phyloP scores from a whole-genome alignment of 2,797 vertebrate species.

The Sebastes umbrosus region DNA sequence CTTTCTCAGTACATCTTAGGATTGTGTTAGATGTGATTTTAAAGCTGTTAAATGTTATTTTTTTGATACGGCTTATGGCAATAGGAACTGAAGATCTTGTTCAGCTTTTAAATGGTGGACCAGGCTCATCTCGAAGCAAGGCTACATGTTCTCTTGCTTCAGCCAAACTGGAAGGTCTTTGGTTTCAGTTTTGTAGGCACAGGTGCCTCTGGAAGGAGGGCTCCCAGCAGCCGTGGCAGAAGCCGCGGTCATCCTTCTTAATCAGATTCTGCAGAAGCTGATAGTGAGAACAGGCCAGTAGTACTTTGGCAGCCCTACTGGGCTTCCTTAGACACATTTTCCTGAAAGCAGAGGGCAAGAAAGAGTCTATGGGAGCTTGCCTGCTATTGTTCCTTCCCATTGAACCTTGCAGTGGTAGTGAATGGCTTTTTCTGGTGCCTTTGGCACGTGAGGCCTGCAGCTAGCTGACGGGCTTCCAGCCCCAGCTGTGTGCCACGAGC shows the following conservation, averaged over 20 bases:
- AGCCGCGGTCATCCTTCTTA: conserved; percentile 36
- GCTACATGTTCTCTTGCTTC: not conserved
- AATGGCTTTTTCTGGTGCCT: conserved; percentile 34
- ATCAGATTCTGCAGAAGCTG: conserved; percentile 63
- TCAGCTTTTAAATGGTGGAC: not conserved
- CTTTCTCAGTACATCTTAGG: not conserved
- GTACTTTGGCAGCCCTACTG: conserved; percentile 36
- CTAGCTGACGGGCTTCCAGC: conserved; percentile 48
- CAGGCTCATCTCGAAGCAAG: not conserved
- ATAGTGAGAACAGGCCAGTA: conserved; percentile 26
- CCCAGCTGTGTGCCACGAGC: conserved; percentile 30
- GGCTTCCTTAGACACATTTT: conserved; percentile 23
- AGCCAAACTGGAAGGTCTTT: conserved; percentile 21
- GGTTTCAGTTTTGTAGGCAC: conserved; percentile 7
- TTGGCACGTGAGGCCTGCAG: conserved; percentile 40
- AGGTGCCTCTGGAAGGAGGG: conserved; percentile 31
- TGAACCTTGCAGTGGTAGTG: conserved; percentile 26
- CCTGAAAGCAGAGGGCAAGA: conserved; percentile 42
- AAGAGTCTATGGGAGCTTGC: conserved; percentile 20
- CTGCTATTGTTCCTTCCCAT: conserved; percentile 41
- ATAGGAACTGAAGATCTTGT: not conserved
- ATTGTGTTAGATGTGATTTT: not conserved
- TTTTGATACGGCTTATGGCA: not conserved
- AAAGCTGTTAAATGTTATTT: not conserved
- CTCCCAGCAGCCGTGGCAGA: conserved; percentile 13